Evolutionary conservation across 2,113 vertebrate genomes (phyloP).

Genomic region (Pelvicachromis taeniatus): DNA sequence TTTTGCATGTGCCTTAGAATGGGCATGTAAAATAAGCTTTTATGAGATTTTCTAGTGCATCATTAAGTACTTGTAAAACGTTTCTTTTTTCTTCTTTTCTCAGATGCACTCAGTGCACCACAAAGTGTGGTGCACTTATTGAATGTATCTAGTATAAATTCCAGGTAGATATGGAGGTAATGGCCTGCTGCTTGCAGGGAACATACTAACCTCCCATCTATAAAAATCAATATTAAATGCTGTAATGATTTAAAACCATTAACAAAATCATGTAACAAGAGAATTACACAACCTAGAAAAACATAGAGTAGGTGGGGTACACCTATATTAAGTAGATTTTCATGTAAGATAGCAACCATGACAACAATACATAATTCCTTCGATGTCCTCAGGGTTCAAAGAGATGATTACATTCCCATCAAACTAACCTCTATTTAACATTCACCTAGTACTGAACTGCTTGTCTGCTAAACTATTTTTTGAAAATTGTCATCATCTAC

Average conservation of each 20-base stretch:
- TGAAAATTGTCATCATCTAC: too few relatives aligned
- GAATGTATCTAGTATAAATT: not conserved
- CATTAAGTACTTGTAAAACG: not conserved
- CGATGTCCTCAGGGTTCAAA: not conserved
- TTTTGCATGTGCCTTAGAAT: not conserved
- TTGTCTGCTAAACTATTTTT: not conserved
- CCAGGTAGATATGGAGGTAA: not conserved
- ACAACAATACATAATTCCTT: not conserved
- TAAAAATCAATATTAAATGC: conserved; percentile 28
- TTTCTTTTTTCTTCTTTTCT: not conserved
- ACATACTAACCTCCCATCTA: conserved; percentile 15
- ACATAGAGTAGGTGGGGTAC: not conserved
- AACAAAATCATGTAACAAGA: not conserved
- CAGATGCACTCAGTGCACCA: not conserved
- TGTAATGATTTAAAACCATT: not conserved
- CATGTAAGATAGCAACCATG: not conserved
- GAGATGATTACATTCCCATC: not conserved
- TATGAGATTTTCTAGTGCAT: not conserved
- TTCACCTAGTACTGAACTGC: not conserved
- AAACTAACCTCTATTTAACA: not conserved
- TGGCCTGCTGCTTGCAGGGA: not conserved
- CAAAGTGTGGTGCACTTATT: not conserved
- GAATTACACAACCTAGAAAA: not conserved
- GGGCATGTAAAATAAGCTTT: not conserved
- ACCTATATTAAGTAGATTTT: not conserved